phyloP scores from a whole-genome alignment of 2,797 vertebrate species.

The Rhodeus uyekii region DNA sequence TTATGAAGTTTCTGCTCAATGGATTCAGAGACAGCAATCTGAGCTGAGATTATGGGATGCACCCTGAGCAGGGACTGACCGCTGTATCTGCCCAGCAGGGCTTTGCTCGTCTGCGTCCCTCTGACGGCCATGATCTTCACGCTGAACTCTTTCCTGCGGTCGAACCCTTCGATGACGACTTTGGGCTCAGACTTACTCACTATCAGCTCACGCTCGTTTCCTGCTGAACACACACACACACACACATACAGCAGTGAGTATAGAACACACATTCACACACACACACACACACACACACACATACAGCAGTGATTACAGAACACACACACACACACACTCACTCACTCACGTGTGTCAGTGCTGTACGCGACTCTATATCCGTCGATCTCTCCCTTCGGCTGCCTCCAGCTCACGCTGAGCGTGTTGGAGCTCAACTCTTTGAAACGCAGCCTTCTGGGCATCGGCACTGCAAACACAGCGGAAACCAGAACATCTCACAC shows the following conservation, averaged over 20 bases:
- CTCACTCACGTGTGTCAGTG: constrained; percentile 82
- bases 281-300: constrained; percentile 37
- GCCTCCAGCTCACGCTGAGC: constrained; percentile 91
- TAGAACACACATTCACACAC: constrained; percentile 45
- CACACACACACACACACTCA: constrained; percentile 21
- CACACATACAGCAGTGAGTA: neutral
- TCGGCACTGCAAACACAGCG: constrained; percentile 77
- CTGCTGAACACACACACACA: constrained; percentile 70
- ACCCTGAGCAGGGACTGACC: constrained; percentile 69
- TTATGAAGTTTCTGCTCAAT: too few relatives aligned
- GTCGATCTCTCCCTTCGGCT: constrained; percentile 86
- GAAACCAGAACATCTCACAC: neutral
- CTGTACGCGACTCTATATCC: constrained; percentile 86
- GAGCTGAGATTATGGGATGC: too few relatives aligned
- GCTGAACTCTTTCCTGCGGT: constrained; percentile 83
- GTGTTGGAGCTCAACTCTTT: constrained; percentile 80
- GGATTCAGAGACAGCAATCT: too few relatives aligned
- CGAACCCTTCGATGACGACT: constrained; percentile 84
- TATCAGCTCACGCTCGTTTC: constrained; percentile 79
- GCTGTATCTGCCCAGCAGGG: constrained; percentile 86
- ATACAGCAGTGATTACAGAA: too few relatives aligned
- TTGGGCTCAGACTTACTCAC: constrained; percentile 84
- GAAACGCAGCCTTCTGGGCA: constrained; percentile 86
- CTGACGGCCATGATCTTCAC: constrained; percentile 83
- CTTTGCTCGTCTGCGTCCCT: constrained; percentile 84